These are phyloP conservation scores for Eufriesea mexicana DNA, from an alignment of 1,140 invertebrate genomes.

Conservation along the genomic window DNA sequence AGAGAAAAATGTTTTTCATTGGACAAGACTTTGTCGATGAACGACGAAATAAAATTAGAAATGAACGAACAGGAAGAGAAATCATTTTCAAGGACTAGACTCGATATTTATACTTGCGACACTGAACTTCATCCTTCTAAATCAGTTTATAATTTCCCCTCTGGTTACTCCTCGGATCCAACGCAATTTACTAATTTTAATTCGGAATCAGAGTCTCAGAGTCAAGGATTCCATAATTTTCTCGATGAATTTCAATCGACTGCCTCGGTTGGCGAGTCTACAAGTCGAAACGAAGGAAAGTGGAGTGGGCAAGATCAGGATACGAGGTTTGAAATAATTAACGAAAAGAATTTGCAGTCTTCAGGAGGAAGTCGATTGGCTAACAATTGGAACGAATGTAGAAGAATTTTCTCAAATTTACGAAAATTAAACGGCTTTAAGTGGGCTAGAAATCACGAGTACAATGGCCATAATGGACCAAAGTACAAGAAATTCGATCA, in stretches of 20 bases:
- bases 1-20: slow-evolving; percentile 4
- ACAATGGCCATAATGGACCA: neutral
- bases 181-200: neutral
- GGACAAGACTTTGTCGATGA: slow-evolving; percentile 65
- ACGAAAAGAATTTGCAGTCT: slow-evolving; percentile 13
- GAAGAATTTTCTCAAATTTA: slow-evolving; percentile 8
- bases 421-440: neutral
- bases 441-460: neutral
- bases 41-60: slow-evolving; percentile 33
- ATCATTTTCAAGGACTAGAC: neutral
- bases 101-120: neutral
- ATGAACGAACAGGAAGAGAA: slow-evolving; percentile 7
- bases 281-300: neutral
- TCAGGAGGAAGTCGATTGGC: neutral
- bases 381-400: slow-evolving; percentile 42
- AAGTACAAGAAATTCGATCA: neutral
- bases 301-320: too few species aligned
- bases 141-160: neutral
- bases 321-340: neutral
- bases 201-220: neutral
- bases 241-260: neutral
- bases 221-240: neutral
- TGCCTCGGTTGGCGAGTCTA: neutral
- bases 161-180: neutral
- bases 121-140: neutral